These are phyloP conservation scores for Deilephila porcellus DNA, from an alignment of 2,888 invertebrate genomes.

Conservation along the genomic window DNA sequence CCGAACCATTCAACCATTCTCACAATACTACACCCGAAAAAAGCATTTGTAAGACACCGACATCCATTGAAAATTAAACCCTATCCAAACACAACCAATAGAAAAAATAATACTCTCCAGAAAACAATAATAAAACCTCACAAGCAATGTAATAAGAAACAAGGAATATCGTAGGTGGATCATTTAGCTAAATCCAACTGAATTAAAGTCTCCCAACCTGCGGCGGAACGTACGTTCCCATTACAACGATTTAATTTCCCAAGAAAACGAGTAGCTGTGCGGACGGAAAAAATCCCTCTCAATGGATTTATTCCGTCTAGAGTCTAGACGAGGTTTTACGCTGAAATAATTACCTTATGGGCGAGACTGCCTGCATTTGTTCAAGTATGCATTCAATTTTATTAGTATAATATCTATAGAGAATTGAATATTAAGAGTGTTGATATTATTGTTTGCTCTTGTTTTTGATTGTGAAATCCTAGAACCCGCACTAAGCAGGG, in stretches of 20 bases:
- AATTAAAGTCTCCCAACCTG: neutral
- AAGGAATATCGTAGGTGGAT: neutral
- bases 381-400: too few relatives aligned
- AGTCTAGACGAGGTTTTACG: constrained; percentile 1
- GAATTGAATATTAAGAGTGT: too few relatives aligned
- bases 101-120: neutral
- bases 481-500: too few relatives aligned
- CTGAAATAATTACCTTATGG: neutral
- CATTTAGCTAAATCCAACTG: constrained; percentile 1
- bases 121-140: neutral
- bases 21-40: too few relatives aligned
- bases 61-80: too few relatives aligned
- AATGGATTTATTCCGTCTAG: constrained; percentile 7
- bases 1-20: too few relatives aligned
- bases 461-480: too few relatives aligned
- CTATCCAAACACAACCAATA: neutral
- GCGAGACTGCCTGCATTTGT: neutral
- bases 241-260: constrained; percentile 8
- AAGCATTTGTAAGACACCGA: too few relatives aligned
- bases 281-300: constrained; percentile 1
- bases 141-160: neutral
- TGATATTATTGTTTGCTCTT: too few relatives aligned
- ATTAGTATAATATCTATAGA: too few relatives aligned
- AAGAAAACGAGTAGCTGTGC: neutral
- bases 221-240: neutral